These are phyloP conservation scores for Zeus faber DNA, from an alignment of 2,113 vertebrate species.

Conservation along the genomic window DNA sequence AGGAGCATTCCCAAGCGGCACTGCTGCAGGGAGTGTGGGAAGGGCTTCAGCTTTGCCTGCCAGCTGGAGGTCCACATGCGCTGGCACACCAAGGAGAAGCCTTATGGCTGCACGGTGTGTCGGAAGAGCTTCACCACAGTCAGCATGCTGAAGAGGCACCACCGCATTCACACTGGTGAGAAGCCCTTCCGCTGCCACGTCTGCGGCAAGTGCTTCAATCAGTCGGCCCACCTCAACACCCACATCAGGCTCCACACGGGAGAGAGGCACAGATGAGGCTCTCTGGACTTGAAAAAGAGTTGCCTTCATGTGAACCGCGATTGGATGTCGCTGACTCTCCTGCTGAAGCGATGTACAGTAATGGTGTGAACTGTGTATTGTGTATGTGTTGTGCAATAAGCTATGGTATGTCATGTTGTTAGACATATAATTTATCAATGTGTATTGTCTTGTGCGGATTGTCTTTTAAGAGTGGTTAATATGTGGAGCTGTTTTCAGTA, in stretches of 20 bases:
- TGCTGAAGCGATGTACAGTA: no score
- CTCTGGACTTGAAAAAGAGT: no score
- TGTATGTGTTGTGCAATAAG: no score
- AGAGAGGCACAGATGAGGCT: constrained; percentile 20
- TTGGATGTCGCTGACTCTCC: no score
- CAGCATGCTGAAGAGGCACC: constrained; percentile 70
- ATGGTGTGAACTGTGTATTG: no score
- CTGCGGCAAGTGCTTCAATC: constrained; percentile 71
- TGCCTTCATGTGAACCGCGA: no score
- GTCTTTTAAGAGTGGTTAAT: no score
- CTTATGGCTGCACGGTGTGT: constrained; percentile 62
- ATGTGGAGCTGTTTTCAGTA: no score
- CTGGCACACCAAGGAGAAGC: constrained; percentile 72
- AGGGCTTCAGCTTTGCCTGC: constrained; percentile 69
- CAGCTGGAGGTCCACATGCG: constrained; percentile 73
- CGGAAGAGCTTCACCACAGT: constrained; percentile 67
- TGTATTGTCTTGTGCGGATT: no score
- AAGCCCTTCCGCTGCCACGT: constrained; percentile 69
- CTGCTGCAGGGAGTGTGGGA: constrained; percentile 64
- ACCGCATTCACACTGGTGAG: constrained; percentile 70
- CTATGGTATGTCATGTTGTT: no score
- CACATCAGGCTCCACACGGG: constrained; percentile 68
- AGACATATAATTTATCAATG: no score
- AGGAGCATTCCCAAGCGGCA: constrained; percentile 57
- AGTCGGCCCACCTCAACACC: constrained; percentile 69